Evolutionary conservation across 2,888 invertebrate genomes (phyloP).

Genomic region (Tetanocera ferruginea): DNA sequence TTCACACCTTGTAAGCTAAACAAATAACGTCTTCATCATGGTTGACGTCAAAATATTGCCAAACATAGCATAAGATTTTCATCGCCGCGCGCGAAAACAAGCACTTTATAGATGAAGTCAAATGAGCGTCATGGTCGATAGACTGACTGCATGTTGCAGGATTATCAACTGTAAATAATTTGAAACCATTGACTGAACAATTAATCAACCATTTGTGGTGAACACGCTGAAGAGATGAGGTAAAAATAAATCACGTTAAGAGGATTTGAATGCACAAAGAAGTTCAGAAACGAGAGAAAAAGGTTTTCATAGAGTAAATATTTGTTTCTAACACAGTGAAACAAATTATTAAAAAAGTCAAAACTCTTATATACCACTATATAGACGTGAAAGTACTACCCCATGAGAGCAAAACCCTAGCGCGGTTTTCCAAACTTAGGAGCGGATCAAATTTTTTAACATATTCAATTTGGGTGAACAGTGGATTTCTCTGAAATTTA

Average conservation of each 20-base stretch:
- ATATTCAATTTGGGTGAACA: too few species aligned
- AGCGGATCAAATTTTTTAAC: too few species aligned
- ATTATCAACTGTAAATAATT: conserved; percentile 15
- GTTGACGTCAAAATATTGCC: conserved; percentile 5
- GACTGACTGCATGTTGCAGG: background rate
- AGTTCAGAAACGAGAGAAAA: background rate
- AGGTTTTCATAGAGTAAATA: background rate
- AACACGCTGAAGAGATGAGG: background rate
- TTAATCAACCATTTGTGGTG: background rate
- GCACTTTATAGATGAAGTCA: background rate
- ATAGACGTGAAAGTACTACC: too few species aligned
- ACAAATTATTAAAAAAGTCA: too few species aligned
- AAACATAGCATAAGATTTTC: background rate
- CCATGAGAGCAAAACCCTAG: too few species aligned
- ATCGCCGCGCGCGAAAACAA: background rate
- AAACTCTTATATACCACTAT: too few species aligned
- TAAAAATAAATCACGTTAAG: background rate
- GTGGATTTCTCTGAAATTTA: too few species aligned
- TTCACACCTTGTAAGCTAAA: conserved; percentile 5
- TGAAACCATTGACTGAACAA: conserved; percentile 12
- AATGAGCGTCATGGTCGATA: background rate
- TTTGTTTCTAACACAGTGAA: too few species aligned
- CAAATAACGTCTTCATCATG: conserved; percentile 22
- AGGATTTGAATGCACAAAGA: conserved; percentile 2
- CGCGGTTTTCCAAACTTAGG: too few species aligned